Evolutionary conservation across 2,888 invertebrate genomes (phyloP).

Genomic region (Meteorus cinctellus): DNA sequence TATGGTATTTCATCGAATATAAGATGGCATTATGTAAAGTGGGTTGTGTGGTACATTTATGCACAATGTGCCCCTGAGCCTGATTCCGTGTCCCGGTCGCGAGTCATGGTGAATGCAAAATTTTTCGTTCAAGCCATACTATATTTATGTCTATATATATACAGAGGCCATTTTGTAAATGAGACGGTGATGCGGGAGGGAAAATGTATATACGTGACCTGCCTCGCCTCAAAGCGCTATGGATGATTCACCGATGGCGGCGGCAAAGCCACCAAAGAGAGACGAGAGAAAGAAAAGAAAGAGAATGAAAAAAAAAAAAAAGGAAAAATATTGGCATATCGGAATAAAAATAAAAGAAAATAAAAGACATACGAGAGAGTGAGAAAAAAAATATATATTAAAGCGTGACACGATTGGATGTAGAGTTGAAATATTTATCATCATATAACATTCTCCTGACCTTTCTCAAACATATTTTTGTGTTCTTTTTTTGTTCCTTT

Average conservation of each 20-base stretch:
- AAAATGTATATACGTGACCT: slow-evolving; percentile 21
- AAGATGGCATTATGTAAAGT: slow-evolving; percentile 13
- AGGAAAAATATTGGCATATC: neutral
- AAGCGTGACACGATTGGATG: neutral
- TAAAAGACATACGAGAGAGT: neutral
- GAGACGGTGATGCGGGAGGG: neutral
- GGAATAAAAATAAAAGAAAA: neutral
- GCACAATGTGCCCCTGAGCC: slow-evolving; percentile 22
- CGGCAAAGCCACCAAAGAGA: neutral
- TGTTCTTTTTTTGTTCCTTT: too few relatives aligned
- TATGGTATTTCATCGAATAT: neutral
- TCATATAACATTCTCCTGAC: slow-evolving; percentile 6
- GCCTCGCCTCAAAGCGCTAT: slow-evolving; percentile 9
- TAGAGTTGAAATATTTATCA: slow-evolving; percentile 2
- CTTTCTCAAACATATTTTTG: slow-evolving; percentile 18
- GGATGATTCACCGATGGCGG: slow-evolving; percentile 17
- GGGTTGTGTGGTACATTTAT: slow-evolving; percentile 13
- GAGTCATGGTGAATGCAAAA: slow-evolving; percentile 28
- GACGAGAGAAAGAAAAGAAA: neutral
- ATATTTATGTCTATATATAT: neutral
- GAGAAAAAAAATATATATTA: neutral
- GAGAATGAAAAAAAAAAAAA: neutral
- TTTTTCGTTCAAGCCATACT: neutral
- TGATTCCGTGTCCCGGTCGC: slow-evolving; percentile 18
- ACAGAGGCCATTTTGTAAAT: slow-evolving; percentile 28